Evolutionary conservation across 2,113 vertebrate species (phyloP).

Genomic region (Coptodon bakossiorum): DNA sequence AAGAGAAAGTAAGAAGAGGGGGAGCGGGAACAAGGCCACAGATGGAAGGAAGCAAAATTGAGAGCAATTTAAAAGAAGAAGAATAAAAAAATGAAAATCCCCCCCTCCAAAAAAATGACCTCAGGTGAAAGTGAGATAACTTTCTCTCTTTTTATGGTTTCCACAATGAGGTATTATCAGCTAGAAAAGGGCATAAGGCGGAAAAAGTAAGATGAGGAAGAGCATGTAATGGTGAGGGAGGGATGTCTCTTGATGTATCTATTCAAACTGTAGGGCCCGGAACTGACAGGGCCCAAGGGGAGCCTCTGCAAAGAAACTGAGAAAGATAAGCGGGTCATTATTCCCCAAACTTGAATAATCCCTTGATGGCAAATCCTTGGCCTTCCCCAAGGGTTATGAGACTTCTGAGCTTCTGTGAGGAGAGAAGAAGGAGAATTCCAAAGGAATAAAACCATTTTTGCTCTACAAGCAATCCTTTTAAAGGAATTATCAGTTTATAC

Average conservation of each 20-base stretch:
- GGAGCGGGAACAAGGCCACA: not conserved
- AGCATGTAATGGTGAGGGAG: conserved; percentile 47
- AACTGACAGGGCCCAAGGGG: conserved; percentile 54
- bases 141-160: conserved; percentile 34
- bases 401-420: conserved; percentile 28
- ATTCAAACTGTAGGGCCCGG: conserved; percentile 45
- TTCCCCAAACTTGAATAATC: conserved; percentile 61
- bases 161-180: conserved; percentile 55
- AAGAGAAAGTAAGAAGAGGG: not conserved
- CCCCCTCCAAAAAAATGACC: conserved; percentile 20
- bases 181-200: conserved; percentile 39
- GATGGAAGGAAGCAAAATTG: conserved; percentile 8
- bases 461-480: not conserved
- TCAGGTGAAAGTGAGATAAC: conserved; percentile 58
- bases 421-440: not conserved
- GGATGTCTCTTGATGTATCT: conserved; percentile 58
- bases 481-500: not conserved
- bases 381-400: conserved; percentile 41
- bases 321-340: conserved; percentile 62
- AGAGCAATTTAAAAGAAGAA: conserved; percentile 20
- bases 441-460: not conserved
- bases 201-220: conserved; percentile 31
- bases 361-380: conserved; percentile 23
- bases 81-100: not conserved
- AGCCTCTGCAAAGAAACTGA: conserved; percentile 44